These are phyloP conservation scores for Drosophila varians DNA, from an alignment of 1,140 invertebrate genomes.

Conservation along the genomic window DNA sequence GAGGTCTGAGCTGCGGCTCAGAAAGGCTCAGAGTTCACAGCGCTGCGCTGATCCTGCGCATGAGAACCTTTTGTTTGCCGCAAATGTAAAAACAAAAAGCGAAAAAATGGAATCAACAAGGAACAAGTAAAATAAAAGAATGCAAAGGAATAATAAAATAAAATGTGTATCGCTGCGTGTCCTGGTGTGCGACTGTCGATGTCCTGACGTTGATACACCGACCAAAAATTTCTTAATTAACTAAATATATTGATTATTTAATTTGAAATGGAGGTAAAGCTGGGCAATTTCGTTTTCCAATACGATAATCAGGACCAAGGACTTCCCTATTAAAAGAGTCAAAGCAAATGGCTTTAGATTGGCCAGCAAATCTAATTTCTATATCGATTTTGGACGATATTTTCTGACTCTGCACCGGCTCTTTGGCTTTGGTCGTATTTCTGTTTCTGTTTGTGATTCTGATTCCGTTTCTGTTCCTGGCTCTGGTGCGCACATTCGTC, in stretches of 20 bases:
- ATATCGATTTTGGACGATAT: neutral
- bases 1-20: constrained; percentile 42
- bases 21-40: constrained; percentile 71
- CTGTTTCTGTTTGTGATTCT: constrained; percentile 16
- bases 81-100: constrained; percentile 74
- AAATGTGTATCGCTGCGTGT: constrained; percentile 73
- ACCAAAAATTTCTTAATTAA: neutral
- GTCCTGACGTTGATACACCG: constrained; percentile 10
- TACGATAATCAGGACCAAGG: neutral
- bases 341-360: neutral
- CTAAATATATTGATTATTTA: neutral
- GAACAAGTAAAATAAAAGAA: constrained; percentile 67
- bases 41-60: constrained; percentile 75
- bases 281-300: too few relatives aligned
- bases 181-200: constrained; percentile 10
- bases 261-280: neutral
- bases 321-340: neutral
- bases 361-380: neutral
- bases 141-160: constrained; percentile 78
- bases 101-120: constrained; percentile 55
- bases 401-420: constrained; percentile 14
- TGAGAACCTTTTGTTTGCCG: constrained; percentile 78
- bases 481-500: constrained; percentile 71
- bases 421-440: constrained; percentile 42
- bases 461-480: constrained; percentile 26